A percentile compares a stretch with the other conserved stretches of the same genome.
Conservation (phyloP, 2,888 invertebrate species). For the Ornithoptera alexandrae region DNA sequence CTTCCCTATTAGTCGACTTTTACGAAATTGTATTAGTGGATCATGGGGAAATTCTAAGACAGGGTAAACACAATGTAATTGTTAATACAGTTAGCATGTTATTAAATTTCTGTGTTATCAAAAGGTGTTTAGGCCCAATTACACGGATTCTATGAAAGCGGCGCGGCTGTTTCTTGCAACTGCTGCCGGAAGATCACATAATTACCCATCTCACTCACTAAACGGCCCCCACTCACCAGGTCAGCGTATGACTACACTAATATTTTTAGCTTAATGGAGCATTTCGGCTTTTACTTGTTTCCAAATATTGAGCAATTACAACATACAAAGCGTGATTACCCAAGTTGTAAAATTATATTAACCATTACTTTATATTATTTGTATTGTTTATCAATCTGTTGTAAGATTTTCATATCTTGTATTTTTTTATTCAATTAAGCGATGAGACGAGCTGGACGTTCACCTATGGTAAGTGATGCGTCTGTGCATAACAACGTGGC, state of each 20-base stretch:
- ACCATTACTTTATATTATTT: too few species aligned
- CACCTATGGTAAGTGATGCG: too few species aligned
- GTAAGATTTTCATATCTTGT: too few species aligned
- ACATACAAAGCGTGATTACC: not conserved
- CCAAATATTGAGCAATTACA: constrained; percentile 23
- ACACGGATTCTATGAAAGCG: constrained; percentile 25
- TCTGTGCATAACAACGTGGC: too few species aligned
- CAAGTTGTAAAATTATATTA: not conserved
- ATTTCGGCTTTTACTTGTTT: constrained; percentile 7
- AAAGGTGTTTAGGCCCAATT: constrained; percentile 20
- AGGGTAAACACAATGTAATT: too few species aligned
- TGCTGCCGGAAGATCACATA: constrained; percentile 28
- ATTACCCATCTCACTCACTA: constrained; percentile 27
- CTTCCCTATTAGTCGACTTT: too few species aligned
- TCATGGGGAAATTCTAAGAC: too few species aligned
- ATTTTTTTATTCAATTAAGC: too few species aligned
- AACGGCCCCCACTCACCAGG: constrained; percentile 15
- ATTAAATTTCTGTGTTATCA: not conserved
- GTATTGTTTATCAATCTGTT: too few species aligned
- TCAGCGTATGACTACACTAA: constrained; percentile 10
- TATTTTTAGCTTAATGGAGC: constrained; percentile 23
- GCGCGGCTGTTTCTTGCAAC: constrained; percentile 26
- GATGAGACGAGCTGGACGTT: too few species aligned
- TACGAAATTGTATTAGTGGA: too few species aligned
- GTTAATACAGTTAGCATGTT: too few species aligned